phyloP scores from a whole-genome alignment of 2,888 invertebrate species.

The Syrista parreyssii region DNA sequence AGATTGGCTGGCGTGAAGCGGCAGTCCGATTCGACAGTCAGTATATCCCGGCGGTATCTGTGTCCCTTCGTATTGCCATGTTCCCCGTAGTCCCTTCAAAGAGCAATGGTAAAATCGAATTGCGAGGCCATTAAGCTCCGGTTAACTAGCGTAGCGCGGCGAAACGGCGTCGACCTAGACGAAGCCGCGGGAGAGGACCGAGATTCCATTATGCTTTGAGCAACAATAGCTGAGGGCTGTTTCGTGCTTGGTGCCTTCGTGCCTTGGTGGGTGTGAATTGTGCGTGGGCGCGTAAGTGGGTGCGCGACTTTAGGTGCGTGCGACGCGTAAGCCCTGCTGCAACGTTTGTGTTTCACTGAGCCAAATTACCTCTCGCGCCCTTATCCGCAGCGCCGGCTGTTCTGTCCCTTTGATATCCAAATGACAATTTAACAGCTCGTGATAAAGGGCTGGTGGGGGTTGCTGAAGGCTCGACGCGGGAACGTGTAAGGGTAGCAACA shows the following conservation, averaged over 20 bases:
- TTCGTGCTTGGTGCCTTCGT: conserved; percentile 43
- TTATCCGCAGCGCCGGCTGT: conserved; percentile 59
- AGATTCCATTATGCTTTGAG: conserved; percentile 66
- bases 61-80: neutral
- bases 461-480: neutral
- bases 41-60: neutral
- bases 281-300: conserved; percentile 32
- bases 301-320: conserved; percentile 30
- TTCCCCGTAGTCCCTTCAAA: neutral
- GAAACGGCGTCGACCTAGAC: conserved; percentile 31
- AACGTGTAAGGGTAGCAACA: neutral
- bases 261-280: conserved; percentile 59
- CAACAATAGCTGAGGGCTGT: conserved; percentile 67
- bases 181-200: conserved; percentile 43
- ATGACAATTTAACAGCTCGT: conserved; percentile 66
- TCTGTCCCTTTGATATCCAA: conserved; percentile 66
- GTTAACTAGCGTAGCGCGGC: conserved; percentile 55
- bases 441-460: conserved; percentile 21
- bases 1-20: conserved; percentile 60
- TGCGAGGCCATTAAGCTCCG: conserved; percentile 64
- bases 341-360: conserved; percentile 64
- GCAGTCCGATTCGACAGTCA: conserved; percentile 10
- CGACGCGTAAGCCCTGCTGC: conserved; percentile 37
- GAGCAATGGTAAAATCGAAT: conserved; percentile 66
- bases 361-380: conserved; percentile 64